Percentiles rank a stretch among this genome's conserved stretches.
Evolutionary conservation across 1,140 invertebrate genomes (phyloP).

Genomic region (Pseudomyrmex cubaensis): DNA sequence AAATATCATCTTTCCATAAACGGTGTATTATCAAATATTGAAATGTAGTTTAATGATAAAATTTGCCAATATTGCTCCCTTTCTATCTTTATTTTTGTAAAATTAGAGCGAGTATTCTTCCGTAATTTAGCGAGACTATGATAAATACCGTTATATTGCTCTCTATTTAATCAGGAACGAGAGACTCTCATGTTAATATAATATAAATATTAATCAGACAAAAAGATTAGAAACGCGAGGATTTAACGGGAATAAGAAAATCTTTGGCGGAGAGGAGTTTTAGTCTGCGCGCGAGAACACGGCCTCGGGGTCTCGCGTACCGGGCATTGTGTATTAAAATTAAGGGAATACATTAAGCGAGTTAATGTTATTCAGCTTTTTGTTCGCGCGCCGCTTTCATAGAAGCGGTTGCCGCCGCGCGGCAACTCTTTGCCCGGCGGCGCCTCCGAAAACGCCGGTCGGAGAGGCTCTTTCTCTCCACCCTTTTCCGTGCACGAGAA

Average conservation of each 20-base stretch:
- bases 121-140: background rate
- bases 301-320: constrained; percentile 16
- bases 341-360: constrained; percentile 72
- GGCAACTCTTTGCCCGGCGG: constrained; percentile 20
- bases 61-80: background rate
- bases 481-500: constrained; percentile 5
- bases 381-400: constrained; percentile 62
- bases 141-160: background rate
- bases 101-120: background rate
- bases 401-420: constrained; percentile 32
- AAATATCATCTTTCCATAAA: background rate
- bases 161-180: constrained; percentile 12
- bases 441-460: constrained; percentile 16
- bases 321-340: constrained; percentile 75
- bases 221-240: constrained; percentile 28
- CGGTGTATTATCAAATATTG: too few relatives aligned
- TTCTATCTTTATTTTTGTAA: background rate
- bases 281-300: background rate
- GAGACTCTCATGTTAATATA: constrained; percentile 40
- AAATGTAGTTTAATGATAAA: too few relatives aligned
- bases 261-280: constrained; percentile 22
- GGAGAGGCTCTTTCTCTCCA: background rate
- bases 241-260: constrained; percentile 39
- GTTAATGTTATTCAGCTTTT: constrained; percentile 73
- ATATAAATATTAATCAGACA: constrained; percentile 57